These are phyloP conservation scores for Pardosa pseudoannulata DNA, from an alignment of 2,888 invertebrate genomes.

Conservation along the genomic window DNA sequence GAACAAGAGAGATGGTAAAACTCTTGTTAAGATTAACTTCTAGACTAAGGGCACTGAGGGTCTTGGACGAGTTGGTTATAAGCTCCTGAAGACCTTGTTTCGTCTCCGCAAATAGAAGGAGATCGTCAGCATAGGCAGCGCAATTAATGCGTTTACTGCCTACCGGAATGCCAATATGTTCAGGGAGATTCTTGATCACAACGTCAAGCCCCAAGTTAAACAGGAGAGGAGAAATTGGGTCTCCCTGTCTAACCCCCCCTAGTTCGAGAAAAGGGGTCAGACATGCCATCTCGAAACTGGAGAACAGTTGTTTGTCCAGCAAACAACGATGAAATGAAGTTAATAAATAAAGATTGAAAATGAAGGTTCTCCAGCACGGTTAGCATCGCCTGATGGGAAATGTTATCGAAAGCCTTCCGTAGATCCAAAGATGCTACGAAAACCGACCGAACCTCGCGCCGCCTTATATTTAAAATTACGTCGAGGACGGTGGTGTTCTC, in stretches of 20 bases:
- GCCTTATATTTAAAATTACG: neutral
- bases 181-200: neutral
- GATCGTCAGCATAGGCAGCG: neutral
- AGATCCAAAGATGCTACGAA: neutral
- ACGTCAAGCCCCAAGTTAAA: conserved; percentile 1
- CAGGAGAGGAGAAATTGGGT: neutral
- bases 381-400: neutral
- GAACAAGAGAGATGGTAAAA: neutral
- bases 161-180: neutral
- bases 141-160: neutral
- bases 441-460: neutral
- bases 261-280: neutral
- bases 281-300: neutral
- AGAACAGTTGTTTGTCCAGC: too few species aligned
- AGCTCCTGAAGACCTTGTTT: neutral
- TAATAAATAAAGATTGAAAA: neutral
- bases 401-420: neutral
- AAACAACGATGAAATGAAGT: too few species aligned
- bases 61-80: neutral
- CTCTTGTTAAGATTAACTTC: neutral
- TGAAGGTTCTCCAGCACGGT: neutral
- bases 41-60: neutral
- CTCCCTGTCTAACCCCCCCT: neutral
- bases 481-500: neutral
- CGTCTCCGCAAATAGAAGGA: conserved; percentile 2